Evolutionary conservation across 2,888 invertebrate species (phyloP).

Genomic region (Metacarcinus magister): DNA sequence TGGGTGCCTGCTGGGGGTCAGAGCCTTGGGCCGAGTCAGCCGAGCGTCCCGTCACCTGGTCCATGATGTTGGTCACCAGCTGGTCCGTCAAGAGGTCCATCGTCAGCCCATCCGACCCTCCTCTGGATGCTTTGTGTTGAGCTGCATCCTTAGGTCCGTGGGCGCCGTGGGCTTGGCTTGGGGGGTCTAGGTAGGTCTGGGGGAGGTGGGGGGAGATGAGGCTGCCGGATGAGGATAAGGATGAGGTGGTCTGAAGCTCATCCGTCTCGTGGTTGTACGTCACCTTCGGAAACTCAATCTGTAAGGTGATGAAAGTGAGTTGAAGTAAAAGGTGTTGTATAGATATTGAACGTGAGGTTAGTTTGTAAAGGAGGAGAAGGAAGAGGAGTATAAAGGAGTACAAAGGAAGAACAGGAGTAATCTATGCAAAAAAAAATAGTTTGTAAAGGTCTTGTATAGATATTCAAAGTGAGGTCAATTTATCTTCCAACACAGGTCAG

Average conservation of each 20-base stretch:
- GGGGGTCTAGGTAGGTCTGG: constrained; percentile 55
- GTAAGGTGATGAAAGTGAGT: neutral
- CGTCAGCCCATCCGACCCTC: constrained; percentile 83
- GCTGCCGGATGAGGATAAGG: constrained; percentile 60
- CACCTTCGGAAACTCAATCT: constrained; percentile 79
- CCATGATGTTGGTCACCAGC: constrained; percentile 86
- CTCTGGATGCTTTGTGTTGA: constrained; percentile 53
- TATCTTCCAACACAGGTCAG: neutral
- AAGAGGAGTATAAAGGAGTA: neutral
- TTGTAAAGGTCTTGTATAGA: neutral
- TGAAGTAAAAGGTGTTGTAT: neutral
- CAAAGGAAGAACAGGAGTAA: neutral
- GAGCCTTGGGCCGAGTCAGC: constrained; percentile 79
- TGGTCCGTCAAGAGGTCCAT: constrained; percentile 86
- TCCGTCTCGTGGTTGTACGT: constrained; percentile 72
- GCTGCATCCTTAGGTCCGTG: neutral
- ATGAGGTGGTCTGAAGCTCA: constrained; percentile 58
- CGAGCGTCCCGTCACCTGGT: constrained; percentile 86
- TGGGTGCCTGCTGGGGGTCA: constrained; percentile 58
- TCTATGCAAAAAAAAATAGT: neutral
- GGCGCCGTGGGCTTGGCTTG: neutral
- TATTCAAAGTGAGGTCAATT: neutral
- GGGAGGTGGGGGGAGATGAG: constrained; percentile 77
- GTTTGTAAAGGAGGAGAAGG: neutral
- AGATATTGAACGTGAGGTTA: too few relatives aligned